Evolutionary conservation across 2,797 vertebrate species (phyloP).

Genomic region (Heterohyrax brucei): DNA sequence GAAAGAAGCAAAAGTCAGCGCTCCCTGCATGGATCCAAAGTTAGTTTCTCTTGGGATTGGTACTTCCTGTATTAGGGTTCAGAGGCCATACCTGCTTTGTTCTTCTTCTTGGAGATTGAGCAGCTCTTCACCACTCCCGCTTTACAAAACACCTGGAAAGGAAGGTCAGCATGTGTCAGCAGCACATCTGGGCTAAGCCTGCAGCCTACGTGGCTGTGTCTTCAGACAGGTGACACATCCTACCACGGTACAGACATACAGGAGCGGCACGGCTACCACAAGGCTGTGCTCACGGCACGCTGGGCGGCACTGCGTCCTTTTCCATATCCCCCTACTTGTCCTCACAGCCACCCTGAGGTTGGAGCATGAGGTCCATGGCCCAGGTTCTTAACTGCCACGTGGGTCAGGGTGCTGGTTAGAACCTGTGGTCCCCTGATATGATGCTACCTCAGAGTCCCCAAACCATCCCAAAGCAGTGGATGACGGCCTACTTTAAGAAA

Average conservation of each 20-base stretch:
- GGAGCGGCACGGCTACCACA: fast-evolving
- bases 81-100: slow-evolving; percentile 93
- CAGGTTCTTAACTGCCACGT: too few species aligned
- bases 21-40: slow-evolving; percentile 68
- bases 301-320: not conserved
- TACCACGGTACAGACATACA: fast-evolving
- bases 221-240: fast-evolving
- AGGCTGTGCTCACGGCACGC: fast-evolving
- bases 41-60: fast-evolving
- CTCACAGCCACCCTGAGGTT: too few species aligned
- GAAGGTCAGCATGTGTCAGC: not conserved
- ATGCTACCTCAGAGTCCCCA: fast-evolving
- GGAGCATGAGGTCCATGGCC: not conserved
- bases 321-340: fast-evolving
- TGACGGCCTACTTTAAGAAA: not conserved
- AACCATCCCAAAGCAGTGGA: fast-evolving
- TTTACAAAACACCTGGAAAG: slow-evolving; percentile 95
- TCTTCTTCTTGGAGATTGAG: slow-evolving; percentile 96
- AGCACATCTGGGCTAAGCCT: fast-evolving
- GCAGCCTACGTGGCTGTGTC: fast-evolving
- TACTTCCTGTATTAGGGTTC: not conserved
- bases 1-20: not conserved
- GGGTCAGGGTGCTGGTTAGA: not conserved
- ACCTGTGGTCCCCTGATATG: not conserved
- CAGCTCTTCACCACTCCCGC: slow-evolving; percentile 95